Percentiles rank a stretch among this genome's conserved stretches.
Evolutionary conservation across 1,140 invertebrate species (phyloP).

Genomic region (Coboldia fuscipes): DNA sequence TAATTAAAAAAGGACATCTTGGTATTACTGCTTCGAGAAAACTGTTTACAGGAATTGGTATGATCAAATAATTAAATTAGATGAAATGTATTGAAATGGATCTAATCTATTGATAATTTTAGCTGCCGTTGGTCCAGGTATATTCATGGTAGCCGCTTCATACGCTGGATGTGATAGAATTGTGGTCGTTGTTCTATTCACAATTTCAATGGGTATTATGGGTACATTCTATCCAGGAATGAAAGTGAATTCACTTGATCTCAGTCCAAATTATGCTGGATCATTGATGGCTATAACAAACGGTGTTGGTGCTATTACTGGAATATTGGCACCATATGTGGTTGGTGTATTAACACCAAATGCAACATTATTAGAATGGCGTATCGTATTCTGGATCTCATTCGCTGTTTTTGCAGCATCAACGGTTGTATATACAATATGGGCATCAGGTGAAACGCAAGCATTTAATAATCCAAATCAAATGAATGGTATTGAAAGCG

Average conservation of each 20-base stretch:
- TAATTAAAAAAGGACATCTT: slow-evolving; percentile 32
- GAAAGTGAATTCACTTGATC: slow-evolving; percentile 62
- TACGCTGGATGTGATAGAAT: slow-evolving; percentile 53
- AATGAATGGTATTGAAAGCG: too few species aligned
- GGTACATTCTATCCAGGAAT: slow-evolving; percentile 53
- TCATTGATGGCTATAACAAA: slow-evolving; percentile 68
- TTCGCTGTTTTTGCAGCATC: slow-evolving; percentile 48
- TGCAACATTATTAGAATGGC: slow-evolving; percentile 45
- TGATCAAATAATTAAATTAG: slow-evolving; percentile 5
- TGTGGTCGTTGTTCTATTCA: slow-evolving; percentile 39
- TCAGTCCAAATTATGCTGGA: slow-evolving; percentile 63
- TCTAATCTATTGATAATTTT: slow-evolving; percentile 3
- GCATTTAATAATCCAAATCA: slow-evolving; percentile 35
- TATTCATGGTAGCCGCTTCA: slow-evolving; percentile 57
- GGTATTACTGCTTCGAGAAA: slow-evolving; percentile 39
- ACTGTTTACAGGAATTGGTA: slow-evolving; percentile 49
- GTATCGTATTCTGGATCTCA: slow-evolving; percentile 62
- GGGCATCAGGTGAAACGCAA: slow-evolving; percentile 47
- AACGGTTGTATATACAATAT: slow-evolving; percentile 47
- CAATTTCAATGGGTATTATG: slow-evolving; percentile 50
- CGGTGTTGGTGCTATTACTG: slow-evolving; percentile 51
- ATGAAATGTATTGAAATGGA: background rate
- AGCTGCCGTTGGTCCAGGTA: slow-evolving; percentile 48
- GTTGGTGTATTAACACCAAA: slow-evolving; percentile 53
- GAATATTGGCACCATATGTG: slow-evolving; percentile 55